Base-by-base conservation (phyloP, 2,797 vertebrate genomes). In the Babyrousa celebensis region DNA sequence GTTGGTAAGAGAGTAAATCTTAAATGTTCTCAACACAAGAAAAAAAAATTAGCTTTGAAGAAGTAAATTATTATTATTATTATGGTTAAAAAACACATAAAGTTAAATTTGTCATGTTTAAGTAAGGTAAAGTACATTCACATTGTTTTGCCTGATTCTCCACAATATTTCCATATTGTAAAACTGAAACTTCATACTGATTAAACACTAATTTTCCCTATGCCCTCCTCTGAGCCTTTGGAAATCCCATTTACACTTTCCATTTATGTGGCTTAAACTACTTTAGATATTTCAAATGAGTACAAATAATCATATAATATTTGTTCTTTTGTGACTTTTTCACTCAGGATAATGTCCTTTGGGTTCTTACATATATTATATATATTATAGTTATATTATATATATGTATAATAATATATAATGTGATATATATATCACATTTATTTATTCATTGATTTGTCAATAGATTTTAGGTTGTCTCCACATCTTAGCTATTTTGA, bases 171-270 rank as follows among this genome's bases (percentile, higher is more conserved):
- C 29, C 29, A 29, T 70, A 29, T 79, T 12, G 9, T 17, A 78
- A 60, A 78, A 52, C 63, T 58, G 27, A 75, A 74, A 65, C 3
- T 52, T 63, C 65, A 63, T 80, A 60, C 17, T 17, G 23, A 75
- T 68, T 48, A 75, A 94, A 67, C 0, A 15, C 23, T 72, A 75
- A 74, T 83, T 74, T 52, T 5, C 32, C 5, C 75, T 9, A 58
- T 0, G 0, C 12, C 10, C n/a, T 16, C 9, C n/a, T 23, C 3
- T 25, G 15, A 75, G 1, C 14, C 23, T 12, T n/a, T 72, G 67
- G 12, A 8, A 82, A 72, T 12, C 12, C 43, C 5, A 27, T 63
- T 82, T 40, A 62, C 32, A 84, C 5, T 27, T 80, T 71, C 36
- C 21, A 20, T 80, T 80, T 88, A 40, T 56, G 18, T 25, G 20